Conservation (phyloP, 2,888 invertebrate species). For the Chironomus riparius region DNA sequence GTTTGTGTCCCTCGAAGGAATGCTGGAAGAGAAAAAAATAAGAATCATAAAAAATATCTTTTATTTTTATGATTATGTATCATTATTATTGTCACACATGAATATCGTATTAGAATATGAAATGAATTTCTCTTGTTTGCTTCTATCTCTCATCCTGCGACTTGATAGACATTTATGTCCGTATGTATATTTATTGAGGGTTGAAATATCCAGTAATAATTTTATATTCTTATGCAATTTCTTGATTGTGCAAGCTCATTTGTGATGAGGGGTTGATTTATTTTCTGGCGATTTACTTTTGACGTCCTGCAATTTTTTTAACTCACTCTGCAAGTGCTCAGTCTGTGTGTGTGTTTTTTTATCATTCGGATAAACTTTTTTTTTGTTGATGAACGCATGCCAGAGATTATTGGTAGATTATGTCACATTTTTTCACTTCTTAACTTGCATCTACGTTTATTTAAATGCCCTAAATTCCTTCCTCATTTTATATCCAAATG, state of each 20-base stretch:
- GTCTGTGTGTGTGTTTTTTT: no score
- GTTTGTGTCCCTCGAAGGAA: neutral
- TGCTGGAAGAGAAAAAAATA: neutral
- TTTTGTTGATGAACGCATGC: neutral
- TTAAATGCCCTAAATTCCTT: no score
- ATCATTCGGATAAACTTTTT: neutral
- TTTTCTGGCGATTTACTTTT: constrained; percentile 2
- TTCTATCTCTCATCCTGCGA: neutral
- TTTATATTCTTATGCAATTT: constrained; percentile 25
- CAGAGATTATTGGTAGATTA: constrained; percentile 24
- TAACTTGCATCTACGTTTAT: neutral
- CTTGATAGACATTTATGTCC: neutral
- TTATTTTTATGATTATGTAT: constrained; percentile 26
- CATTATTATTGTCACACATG: constrained; percentile 27
- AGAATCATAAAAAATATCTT: constrained; percentile 14
- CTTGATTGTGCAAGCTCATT: neutral
- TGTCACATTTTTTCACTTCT: constrained; percentile 16
- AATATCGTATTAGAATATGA: constrained; percentile 27
- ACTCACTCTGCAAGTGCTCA: neutral
- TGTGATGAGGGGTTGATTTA: constrained; percentile 18
- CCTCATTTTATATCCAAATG: no score
- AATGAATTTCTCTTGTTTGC: constrained; percentile 20
- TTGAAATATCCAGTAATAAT: no score
- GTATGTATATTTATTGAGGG: neutral
- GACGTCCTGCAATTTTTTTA: neutral